A percentile compares a stretch with the other conserved stretches of the same genome.
phyloP scores from a whole-genome alignment of 2,797 vertebrate genomes.

The Karalla daura region DNA sequence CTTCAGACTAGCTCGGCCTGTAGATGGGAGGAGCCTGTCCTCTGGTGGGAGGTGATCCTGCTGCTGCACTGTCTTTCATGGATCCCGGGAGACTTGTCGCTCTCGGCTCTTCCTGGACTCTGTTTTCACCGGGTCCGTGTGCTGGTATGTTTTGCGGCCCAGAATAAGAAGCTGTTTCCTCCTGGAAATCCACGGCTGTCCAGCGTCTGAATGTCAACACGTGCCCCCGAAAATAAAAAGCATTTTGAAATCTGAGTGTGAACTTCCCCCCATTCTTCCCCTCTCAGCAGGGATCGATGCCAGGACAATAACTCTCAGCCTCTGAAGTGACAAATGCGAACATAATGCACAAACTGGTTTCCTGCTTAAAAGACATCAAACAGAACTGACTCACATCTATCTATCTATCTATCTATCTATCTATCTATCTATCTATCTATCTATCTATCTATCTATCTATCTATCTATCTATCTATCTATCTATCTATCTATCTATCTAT shows the following conservation, averaged over 20 bases:
- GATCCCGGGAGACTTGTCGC: slow-evolving; percentile 36
- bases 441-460: no score
- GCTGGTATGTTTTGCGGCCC: neutral
- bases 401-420: no score
- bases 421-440: no score
- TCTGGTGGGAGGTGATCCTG: slow-evolving; percentile 45
- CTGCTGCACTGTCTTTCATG: slow-evolving; percentile 36
- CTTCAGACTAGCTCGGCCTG: no score
- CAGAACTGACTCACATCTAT: slow-evolving; percentile 17
- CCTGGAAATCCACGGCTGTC: slow-evolving; percentile 35
- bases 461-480: no score
- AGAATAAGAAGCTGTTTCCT: slow-evolving; percentile 15
- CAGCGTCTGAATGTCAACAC: slow-evolving; percentile 13
- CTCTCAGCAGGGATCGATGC: slow-evolving; percentile 65
- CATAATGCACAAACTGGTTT: neutral
- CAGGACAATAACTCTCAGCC: slow-evolving; percentile 60
- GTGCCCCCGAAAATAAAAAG: slow-evolving; percentile 57
- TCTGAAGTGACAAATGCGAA: slow-evolving; percentile 21
- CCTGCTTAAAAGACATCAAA: slow-evolving; percentile 20
- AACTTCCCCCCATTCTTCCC: slow-evolving; percentile 78
- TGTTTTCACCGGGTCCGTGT: neutral
- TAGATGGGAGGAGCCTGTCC: no score
- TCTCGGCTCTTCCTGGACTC: neutral
- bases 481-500: no score
- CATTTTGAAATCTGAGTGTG: slow-evolving; percentile 39